Conservation (phyloP, 1,140 invertebrate species). For the Diabrotica virgifera region DNA sequence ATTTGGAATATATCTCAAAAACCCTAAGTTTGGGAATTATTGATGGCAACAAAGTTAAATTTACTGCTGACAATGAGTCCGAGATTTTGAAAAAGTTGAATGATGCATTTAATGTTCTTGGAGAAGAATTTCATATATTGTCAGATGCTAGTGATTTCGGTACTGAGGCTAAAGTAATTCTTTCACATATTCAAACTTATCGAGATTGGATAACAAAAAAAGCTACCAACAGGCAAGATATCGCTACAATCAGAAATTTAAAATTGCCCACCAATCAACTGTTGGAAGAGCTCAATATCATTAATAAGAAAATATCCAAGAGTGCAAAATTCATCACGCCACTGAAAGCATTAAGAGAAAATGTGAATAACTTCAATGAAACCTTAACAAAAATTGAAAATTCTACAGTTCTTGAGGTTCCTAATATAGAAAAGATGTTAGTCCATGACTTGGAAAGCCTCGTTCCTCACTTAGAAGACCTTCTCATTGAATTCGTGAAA, state of each 20-base stretch:
- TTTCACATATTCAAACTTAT: neutral
- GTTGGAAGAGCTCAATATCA: conserved; percentile 8
- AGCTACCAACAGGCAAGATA: conserved; percentile 1
- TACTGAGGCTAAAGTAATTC: neutral
- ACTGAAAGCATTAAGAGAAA: neutral
- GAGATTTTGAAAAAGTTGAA: neutral
- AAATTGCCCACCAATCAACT: conserved; percentile 10
- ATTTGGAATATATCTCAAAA: neutral
- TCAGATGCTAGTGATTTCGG: too few relatives aligned
- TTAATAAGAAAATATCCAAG: neutral
- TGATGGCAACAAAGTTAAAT: neutral
- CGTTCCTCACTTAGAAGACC: conserved; percentile 23
- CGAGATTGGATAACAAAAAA: neutral
- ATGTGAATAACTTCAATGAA: neutral
- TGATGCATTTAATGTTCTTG: too few relatives aligned
- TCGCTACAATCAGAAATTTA: conserved; percentile 4
- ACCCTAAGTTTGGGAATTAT: neutral
- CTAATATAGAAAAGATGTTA: neutral
- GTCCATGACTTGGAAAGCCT: conserved; percentile 10
- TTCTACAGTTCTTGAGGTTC: neutral
- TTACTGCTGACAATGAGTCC: neutral
- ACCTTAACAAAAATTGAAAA: conserved; percentile 1
- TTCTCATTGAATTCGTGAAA: conserved; percentile 29
- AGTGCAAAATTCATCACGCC: neutral
- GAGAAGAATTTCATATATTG: too few relatives aligned